Evolutionary conservation across 1,140 invertebrate genomes (phyloP).

Genomic region (Sweltsa coloradensis): DNA sequence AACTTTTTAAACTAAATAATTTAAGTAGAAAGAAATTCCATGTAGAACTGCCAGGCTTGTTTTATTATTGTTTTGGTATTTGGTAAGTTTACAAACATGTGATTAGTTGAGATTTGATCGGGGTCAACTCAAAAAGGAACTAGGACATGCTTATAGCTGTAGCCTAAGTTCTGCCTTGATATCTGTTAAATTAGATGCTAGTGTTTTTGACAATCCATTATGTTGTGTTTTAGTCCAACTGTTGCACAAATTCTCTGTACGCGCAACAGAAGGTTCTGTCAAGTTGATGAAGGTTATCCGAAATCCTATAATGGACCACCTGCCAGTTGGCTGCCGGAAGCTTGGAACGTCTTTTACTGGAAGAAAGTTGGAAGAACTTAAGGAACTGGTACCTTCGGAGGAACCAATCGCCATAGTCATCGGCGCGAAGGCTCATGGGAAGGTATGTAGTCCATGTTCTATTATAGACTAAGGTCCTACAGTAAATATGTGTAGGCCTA

Average conservation of each 20-base stretch:
- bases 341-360: conserved; percentile 83
- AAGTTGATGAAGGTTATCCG: conserved; percentile 95
- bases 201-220: conserved; percentile 35
- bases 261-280: conserved; percentile 77
- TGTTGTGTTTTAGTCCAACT: conserved; percentile 61
- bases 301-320: conserved; percentile 89
- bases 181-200: background rate
- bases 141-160: too few relatives aligned
- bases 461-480: background rate
- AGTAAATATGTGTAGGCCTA: too few relatives aligned
- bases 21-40: too few relatives aligned
- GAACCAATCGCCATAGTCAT: conserved; percentile 85
- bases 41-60: too few relatives aligned
- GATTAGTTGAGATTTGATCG: too few relatives aligned
- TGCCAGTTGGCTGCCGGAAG: conserved; percentile 91
- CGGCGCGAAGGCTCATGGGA: conserved; percentile 96
- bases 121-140: too few relatives aligned
- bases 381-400: conserved; percentile 64
- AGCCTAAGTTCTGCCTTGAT: conserved; percentile 7
- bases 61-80: too few relatives aligned
- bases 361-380: conserved; percentile 58
- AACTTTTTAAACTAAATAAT: too few relatives aligned
- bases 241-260: conserved; percentile 85
- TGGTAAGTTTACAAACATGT: too few relatives aligned
- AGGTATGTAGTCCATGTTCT: conserved; percentile 35